phyloP scores from a whole-genome alignment of 2,113 vertebrate species.

The Sarotherodon lohbergeri region DNA sequence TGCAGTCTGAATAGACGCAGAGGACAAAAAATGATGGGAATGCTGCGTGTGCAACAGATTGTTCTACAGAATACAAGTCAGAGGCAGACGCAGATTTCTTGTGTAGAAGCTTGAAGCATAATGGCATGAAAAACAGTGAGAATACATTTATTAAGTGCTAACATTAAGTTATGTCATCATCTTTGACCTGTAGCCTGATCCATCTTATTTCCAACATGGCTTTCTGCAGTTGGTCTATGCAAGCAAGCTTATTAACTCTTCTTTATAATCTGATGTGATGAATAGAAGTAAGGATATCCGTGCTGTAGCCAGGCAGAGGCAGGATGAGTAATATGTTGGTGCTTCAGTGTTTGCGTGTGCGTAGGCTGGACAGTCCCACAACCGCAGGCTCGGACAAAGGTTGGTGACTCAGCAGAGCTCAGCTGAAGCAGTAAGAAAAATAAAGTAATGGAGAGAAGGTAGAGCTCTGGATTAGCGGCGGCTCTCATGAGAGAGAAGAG shows the following conservation, averaged over 20 bases:
- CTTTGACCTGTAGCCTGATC: background rate
- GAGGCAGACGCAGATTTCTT: background rate
- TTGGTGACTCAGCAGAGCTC: slow-evolving; percentile 51
- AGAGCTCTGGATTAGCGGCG: slow-evolving; percentile 14
- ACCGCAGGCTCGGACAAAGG: slow-evolving; percentile 31
- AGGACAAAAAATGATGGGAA: background rate
- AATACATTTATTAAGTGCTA: background rate
- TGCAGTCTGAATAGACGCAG: background rate
- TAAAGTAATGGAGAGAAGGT: slow-evolving; percentile 11
- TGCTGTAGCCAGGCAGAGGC: background rate
- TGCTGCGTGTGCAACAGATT: background rate
- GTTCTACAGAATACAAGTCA: background rate
- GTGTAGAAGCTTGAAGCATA: background rate
- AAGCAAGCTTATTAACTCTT: background rate
- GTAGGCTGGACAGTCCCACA: slow-evolving; percentile 19
- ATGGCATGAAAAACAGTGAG: background rate
- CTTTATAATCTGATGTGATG: background rate
- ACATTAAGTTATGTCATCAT: background rate
- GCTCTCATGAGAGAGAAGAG: background rate
- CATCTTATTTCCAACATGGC: background rate
- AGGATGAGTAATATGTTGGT: slow-evolving; percentile 25
- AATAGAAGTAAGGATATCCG: slow-evolving; percentile 1
- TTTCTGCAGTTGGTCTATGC: background rate
- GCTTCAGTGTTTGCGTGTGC: slow-evolving; percentile 2
- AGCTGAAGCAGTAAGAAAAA: slow-evolving; percentile 18